A percentile compares a stretch with the other conserved stretches of the same genome.
Conservation (phyloP, 2,797 vertebrate genomes). For the Meriones psammophilus region DNA sequence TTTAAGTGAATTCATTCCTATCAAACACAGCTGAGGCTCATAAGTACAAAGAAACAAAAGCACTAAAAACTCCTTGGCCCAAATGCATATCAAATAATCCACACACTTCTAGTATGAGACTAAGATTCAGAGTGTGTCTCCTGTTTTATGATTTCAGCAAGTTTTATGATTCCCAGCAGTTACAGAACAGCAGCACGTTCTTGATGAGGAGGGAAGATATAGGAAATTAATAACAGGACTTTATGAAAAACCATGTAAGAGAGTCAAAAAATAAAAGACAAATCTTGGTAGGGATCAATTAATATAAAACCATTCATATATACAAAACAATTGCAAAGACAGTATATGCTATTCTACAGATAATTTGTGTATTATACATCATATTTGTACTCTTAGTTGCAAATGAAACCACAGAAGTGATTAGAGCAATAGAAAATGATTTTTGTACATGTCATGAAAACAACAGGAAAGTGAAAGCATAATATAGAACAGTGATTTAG, state of each 20-base stretch:
- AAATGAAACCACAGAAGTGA: slow-evolving; percentile 1
- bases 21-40: neutral
- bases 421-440: neutral
- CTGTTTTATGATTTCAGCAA: neutral
- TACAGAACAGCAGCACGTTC: neutral
- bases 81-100: neutral
- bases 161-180: neutral
- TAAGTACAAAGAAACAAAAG: neutral
- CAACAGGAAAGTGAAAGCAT: slow-evolving; percentile 11
- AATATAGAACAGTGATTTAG: neutral
- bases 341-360: neutral
- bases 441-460: neutral
- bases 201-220: neutral
- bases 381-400: neutral
- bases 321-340: neutral
- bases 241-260: neutral
- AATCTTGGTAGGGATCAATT: neutral
- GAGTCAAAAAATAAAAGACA: neutral
- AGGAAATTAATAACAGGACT: neutral
- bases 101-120: neutral
- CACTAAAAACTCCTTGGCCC: neutral
- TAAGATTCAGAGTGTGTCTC: neutral
- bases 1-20: neutral
- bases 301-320: neutral
- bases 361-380: neutral